Percentiles rank a stretch among this genome's conserved stretches.
Evolutionary conservation across 2,888 invertebrate species (phyloP).

Genomic region (Lasioglossum villosulum): DNA sequence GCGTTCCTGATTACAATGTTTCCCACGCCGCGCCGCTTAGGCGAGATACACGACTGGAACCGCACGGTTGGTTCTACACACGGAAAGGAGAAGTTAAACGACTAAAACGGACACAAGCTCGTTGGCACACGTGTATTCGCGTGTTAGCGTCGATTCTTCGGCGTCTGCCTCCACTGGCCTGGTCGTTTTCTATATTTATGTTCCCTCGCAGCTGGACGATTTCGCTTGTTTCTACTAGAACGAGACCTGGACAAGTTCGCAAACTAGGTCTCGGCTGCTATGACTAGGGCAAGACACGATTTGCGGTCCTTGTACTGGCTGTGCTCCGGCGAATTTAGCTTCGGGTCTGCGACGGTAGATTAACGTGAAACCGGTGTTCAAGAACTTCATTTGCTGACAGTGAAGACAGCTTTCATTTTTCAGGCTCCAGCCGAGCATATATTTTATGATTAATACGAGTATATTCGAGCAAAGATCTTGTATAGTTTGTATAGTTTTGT

Average conservation of each 20-base stretch:
- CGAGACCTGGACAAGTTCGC: conserved; percentile 63
- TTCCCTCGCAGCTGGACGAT: conserved; percentile 15
- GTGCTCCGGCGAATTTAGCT: conserved; percentile 22
- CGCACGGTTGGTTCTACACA: background rate
- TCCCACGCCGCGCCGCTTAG: background rate
- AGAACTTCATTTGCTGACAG: background rate
- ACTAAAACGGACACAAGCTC: background rate
- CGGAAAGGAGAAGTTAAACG: conserved; percentile 15
- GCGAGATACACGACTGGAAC: background rate
- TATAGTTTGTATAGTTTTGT: too few relatives aligned
- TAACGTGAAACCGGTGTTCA: background rate
- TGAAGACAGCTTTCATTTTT: background rate
- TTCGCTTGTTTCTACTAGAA: conserved; percentile 33
- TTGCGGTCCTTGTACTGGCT: conserved; percentile 28
- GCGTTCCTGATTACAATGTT: background rate
- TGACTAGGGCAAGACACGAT: conserved; percentile 44
- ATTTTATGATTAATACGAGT: too few relatives aligned
- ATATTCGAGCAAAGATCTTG: too few relatives aligned
- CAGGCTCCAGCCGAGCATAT: background rate
- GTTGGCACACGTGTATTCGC: conserved; percentile 29
- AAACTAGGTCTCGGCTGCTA: conserved; percentile 66
- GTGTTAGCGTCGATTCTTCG: conserved; percentile 55
- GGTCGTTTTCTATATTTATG: conserved; percentile 41
- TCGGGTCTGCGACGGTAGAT: background rate
- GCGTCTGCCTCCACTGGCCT: conserved; percentile 42